Conservation (phyloP, 2,797 vertebrate genomes). For the Knipowitschia caucasica region DNA sequence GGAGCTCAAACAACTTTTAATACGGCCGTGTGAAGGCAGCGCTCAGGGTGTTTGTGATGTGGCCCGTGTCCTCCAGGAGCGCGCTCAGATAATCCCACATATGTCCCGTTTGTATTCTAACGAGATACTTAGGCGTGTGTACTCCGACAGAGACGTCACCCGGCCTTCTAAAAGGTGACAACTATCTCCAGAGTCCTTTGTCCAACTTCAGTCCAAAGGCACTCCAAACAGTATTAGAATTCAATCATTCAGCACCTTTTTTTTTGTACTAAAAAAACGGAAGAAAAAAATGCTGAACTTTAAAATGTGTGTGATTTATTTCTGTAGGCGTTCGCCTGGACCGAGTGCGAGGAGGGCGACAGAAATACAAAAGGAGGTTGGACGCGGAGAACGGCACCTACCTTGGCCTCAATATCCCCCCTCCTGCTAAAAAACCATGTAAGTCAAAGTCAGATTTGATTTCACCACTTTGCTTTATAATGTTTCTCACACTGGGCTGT, state of each 20-base stretch:
- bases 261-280: neutral
- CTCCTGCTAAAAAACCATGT: slow-evolving; percentile 92
- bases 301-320: neutral
- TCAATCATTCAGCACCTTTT: neutral
- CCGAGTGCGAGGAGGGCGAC: slow-evolving; percentile 93
- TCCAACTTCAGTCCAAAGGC: slow-evolving; percentile 1
- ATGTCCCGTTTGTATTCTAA: slow-evolving; percentile 52
- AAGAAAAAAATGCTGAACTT: neutral
- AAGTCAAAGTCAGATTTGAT: slow-evolving; percentile 44
- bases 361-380: slow-evolving; percentile 95
- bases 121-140: slow-evolving; percentile 30
- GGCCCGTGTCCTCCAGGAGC: slow-evolving; percentile 45
- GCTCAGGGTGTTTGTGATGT: slow-evolving; percentile 37
- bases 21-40: slow-evolving; percentile 46
- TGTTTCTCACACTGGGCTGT: neutral
- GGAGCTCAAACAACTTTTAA: slow-evolving; percentile 63
- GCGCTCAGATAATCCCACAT: slow-evolving; percentile 58
- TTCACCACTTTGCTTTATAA: neutral
- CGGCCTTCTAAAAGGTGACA: slow-evolving; percentile 14
- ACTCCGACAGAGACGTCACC: slow-evolving; percentile 15
- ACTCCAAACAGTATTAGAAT: neutral
- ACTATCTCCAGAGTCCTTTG: neutral
- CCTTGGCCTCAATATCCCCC: slow-evolving; percentile 85
- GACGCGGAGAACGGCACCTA: slow-evolving; percentile 88
- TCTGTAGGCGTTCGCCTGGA: slow-evolving; percentile 91